Conservation (phyloP, 2,113 vertebrate species). For the Pelusios castaneus region DNA sequence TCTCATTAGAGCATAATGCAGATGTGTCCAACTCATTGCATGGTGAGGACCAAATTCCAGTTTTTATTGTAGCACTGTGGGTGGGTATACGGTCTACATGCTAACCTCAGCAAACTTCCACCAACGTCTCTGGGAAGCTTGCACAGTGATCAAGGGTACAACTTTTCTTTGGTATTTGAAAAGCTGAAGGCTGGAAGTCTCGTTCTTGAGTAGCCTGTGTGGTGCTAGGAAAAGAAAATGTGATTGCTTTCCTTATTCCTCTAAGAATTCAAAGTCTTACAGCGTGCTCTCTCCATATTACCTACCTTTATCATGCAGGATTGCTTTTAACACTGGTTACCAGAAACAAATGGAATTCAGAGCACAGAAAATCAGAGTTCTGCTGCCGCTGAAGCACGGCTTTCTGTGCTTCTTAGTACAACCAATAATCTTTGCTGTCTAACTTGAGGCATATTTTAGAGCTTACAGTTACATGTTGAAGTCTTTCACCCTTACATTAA, state of each 20-base stretch:
- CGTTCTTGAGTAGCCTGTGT: rapidly evolving
- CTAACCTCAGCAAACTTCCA: neutral
- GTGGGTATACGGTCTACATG: neutral
- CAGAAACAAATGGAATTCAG: neutral
- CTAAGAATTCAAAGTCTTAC: neutral
- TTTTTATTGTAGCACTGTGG: rapidly evolving
- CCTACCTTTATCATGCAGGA: neutral
- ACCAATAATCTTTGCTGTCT: neutral
- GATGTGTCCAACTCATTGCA: neutral
- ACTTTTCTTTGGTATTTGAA: neutral
- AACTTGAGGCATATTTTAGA: neutral
- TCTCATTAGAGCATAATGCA: neutral
- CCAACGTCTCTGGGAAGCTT: neutral
- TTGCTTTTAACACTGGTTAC: rapidly evolving
- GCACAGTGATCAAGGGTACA: neutral
- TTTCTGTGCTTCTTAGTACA: neutral
- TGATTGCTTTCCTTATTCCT: neutral
- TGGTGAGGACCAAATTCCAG: neutral
- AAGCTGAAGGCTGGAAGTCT: neutral
- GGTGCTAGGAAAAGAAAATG: neutral
- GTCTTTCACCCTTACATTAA: rapidly evolving
- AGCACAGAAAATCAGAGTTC: rapidly evolving
- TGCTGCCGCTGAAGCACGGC: neutral
- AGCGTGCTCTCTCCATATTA: rapidly evolving
- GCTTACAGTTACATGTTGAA: neutral